Evolutionary conservation across 2,113 vertebrate genomes (phyloP).

Genomic region (Lycaon pictus): DNA sequence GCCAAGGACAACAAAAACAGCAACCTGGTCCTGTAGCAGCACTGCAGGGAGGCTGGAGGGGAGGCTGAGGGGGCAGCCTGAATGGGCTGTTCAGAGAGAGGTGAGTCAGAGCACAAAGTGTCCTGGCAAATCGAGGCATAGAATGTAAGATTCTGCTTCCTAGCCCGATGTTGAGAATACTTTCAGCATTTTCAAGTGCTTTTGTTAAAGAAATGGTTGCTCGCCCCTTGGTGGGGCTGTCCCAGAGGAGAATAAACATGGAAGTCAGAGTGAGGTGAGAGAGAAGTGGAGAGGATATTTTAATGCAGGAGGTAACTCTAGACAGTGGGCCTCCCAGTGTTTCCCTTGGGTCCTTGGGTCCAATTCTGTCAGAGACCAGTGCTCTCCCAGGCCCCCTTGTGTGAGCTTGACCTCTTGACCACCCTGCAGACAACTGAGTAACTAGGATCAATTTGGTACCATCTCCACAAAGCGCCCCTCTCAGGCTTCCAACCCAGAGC

Average conservation of each 20-base stretch:
- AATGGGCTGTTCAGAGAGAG: too few species aligned
- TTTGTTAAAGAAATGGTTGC: background rate
- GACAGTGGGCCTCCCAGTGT: background rate
- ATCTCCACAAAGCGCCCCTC: background rate
- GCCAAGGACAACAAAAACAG: slow-evolving; percentile 32
- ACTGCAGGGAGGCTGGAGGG: too few species aligned
- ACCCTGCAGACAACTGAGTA: background rate
- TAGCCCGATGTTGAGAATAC: background rate
- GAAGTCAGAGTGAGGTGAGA: background rate
- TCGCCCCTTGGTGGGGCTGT: background rate
- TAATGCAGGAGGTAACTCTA: too few species aligned
- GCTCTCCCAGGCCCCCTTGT: background rate
- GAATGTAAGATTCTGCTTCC: background rate
- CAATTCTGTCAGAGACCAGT: background rate
- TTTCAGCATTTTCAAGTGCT: background rate
- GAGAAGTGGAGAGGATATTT: background rate
- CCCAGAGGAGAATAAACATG: background rate
- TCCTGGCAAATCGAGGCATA: background rate
- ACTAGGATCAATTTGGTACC: background rate
- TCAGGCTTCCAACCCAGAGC: background rate
- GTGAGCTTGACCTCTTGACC: background rate
- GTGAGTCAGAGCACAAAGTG: background rate
- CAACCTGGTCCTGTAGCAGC: background rate
- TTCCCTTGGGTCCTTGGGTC: background rate
- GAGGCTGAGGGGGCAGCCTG: background rate